Percentiles rank a stretch among this genome's conserved stretches.
Conservation (phyloP, 2,797 vertebrate genomes). For the Mycteria americana region DNA sequence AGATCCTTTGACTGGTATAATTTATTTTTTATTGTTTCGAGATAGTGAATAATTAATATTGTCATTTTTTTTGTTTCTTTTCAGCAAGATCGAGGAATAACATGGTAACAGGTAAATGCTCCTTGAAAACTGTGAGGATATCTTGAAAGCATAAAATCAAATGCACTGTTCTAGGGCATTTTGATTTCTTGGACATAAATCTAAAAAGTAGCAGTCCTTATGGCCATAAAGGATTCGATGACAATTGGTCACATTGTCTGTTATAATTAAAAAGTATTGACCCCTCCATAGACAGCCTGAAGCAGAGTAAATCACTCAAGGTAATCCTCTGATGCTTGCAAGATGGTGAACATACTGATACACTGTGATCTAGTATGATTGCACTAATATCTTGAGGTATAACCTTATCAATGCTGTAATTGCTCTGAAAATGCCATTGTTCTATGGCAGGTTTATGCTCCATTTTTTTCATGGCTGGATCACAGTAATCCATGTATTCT, state of each 20-base stretch:
- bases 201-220: neutral
- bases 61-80: neutral
- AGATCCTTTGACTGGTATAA: neutral
- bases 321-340: neutral
- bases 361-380: no score
- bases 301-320: neutral
- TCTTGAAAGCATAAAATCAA: neutral
- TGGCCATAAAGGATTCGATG: neutral
- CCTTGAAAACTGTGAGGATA: neutral
- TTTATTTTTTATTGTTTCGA: neutral
- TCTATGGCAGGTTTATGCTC: neutral
- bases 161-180: neutral
- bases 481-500: no score
- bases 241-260: neutral
- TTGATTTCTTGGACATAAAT: neutral
- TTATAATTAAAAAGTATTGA: neutral
- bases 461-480: neutral
- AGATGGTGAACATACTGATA: neutral
- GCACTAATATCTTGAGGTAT: neutral
- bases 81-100: fast-evolving
- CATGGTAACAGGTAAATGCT: neutral
- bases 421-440: neutral
- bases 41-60: neutral
- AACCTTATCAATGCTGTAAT: no score
- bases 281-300: neutral